Conservation (phyloP, 2,888 invertebrate species). For the Clistopyga incitator region DNA sequence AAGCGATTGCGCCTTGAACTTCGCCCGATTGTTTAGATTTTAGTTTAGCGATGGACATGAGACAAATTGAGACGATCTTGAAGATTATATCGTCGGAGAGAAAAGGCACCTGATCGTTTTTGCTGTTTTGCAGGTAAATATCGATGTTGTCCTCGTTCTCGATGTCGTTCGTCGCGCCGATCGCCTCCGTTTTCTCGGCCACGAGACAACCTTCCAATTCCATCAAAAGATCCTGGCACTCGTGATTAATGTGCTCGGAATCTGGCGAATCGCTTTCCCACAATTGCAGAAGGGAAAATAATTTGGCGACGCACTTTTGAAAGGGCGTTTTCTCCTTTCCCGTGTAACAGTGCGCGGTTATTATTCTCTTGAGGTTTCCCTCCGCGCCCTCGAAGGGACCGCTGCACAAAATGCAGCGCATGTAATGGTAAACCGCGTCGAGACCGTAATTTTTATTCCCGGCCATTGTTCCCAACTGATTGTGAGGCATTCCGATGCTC, state of each 20-base stretch:
- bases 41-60: slow-evolving; percentile 92
- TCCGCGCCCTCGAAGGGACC: slow-evolving; percentile 95
- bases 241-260: slow-evolving; percentile 79
- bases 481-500: slow-evolving; percentile 95
- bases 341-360: slow-evolving; percentile 83
- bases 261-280: slow-evolving; percentile 80
- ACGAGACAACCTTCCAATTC: slow-evolving; percentile 79
- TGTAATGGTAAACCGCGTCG: slow-evolving; percentile 95
- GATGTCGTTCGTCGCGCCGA: slow-evolving; percentile 57
- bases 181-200: slow-evolving; percentile 69
- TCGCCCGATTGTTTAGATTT: slow-evolving; percentile 91
- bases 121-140: slow-evolving; percentile 76
- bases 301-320: slow-evolving; percentile 78
- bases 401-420: slow-evolving; percentile 91
- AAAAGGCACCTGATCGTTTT: slow-evolving; percentile 72
- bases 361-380: slow-evolving; percentile 91
- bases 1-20: slow-evolving; percentile 93
- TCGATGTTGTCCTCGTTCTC: slow-evolving; percentile 76
- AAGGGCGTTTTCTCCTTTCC: slow-evolving; percentile 77
- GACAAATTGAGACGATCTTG: slow-evolving; percentile 92
- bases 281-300: slow-evolving; percentile 80
- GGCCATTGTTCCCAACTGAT: slow-evolving; percentile 96
- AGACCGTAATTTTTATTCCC: slow-evolving; percentile 92
- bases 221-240: slow-evolving; percentile 78
- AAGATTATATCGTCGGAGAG: slow-evolving; percentile 88